phyloP scores from a whole-genome alignment of 2,888 invertebrate genomes.

The Agonum fuliginosum region DNA sequence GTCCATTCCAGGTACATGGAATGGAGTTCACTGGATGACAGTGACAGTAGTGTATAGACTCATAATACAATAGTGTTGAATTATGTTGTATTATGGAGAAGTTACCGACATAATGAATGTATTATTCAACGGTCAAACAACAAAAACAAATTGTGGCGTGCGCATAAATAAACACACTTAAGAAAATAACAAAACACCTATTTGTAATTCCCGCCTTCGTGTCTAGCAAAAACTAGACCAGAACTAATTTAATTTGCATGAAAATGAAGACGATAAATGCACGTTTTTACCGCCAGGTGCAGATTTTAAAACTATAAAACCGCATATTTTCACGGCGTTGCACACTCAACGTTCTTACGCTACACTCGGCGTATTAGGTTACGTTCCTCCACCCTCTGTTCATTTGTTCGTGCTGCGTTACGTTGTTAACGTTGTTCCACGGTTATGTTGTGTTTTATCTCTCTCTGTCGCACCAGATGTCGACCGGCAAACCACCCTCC shows the following conservation, averaged over 20 bases:
- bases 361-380: conserved; percentile 14
- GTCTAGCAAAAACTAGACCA: conserved; percentile 38
- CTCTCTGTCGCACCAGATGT: conserved; percentile 15
- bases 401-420: conserved; percentile 6
- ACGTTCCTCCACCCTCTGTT: conserved; percentile 1
- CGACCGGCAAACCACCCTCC: not conserved
- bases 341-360: conserved; percentile 13
- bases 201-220: conserved; percentile 39
- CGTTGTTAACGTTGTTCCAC: conserved; percentile 6
- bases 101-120: no score
- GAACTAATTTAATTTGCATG: conserved; percentile 53
- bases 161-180: conserved; percentile 23
- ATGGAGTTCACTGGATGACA: no score
- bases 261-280: conserved; percentile 50
- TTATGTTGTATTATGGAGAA: no score
- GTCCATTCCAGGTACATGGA: no score
- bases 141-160: conserved; percentile 11
- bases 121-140: conserved; percentile 19
- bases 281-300: conserved; percentile 13
- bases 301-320: conserved; percentile 48
- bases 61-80: no score
- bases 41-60: no score
- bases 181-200: conserved; percentile 12
- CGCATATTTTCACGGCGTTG: conserved; percentile 39
- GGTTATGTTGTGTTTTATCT: conserved; percentile 40